Conservation (phyloP, 2,888 invertebrate species). For the Tiliacea citrago region DNA sequence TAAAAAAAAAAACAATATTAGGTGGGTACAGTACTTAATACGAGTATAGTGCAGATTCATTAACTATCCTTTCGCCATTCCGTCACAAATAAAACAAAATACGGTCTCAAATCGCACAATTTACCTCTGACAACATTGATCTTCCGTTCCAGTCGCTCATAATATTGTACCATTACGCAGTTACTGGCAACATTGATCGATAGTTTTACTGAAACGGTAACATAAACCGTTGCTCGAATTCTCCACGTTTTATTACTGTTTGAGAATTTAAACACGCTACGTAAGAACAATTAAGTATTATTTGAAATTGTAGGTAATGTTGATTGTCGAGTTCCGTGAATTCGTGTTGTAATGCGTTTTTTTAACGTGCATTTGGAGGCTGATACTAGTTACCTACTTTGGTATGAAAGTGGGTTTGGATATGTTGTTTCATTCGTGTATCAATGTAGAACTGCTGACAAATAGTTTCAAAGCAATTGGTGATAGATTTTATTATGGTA, state of each 20-base stretch:
- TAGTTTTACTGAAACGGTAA: conserved; percentile 55
- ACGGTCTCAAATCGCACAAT: conserved; percentile 28
- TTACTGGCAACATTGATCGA: conserved; percentile 59
- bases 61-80: too few species aligned
- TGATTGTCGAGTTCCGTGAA: conserved; percentile 34
- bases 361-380: conserved; percentile 16
- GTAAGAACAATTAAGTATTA: conserved; percentile 56
- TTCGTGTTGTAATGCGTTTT: conserved; percentile 31
- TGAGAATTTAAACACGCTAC: conserved; percentile 49
- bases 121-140: conserved; percentile 35
- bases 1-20: too few species aligned
- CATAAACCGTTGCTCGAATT: conserved; percentile 57
- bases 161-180: conserved; percentile 40
- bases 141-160: conserved; percentile 38
- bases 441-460: conserved; percentile 6
- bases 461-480: neutral
- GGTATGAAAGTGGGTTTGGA: conserved; percentile 13
- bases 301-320: conserved; percentile 50
- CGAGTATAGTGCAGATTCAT: too few species aligned
- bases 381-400: conserved; percentile 14
- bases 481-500: neutral
- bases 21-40: too few species aligned
- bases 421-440: conserved; percentile 8
- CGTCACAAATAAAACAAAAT: too few species aligned
- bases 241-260: conserved; percentile 39